phyloP scores from a whole-genome alignment of 2,113 vertebrate species.

The Deroptyus accipitrinus region DNA sequence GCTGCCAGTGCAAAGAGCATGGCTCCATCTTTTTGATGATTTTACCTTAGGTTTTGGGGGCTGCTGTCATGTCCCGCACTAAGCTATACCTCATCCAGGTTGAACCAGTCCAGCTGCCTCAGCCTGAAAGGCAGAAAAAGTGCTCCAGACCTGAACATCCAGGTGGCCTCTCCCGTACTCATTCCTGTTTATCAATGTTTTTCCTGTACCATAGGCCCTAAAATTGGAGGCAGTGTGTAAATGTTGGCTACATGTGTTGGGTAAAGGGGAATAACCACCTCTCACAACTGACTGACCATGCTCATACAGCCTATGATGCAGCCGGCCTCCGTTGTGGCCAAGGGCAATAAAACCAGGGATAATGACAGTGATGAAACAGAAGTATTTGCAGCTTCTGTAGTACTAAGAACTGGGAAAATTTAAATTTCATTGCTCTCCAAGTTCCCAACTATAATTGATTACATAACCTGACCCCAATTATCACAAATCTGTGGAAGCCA shows the following conservation, averaged over 20 bases:
- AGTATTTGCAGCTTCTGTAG: neutral
- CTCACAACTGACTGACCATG: accelerated
- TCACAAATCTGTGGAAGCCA: neutral
- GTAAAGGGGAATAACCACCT: accelerated
- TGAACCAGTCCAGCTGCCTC: neutral
- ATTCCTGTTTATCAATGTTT: neutral
- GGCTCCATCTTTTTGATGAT: neutral
- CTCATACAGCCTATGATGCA: neutral
- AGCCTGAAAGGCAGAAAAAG: neutral
- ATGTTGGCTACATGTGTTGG: neutral
- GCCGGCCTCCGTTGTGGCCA: accelerated
- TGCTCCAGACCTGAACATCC: neutral
- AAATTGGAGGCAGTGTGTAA: neutral
- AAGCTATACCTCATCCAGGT: neutral
- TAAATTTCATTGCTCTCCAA: neutral
- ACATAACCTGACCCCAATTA: neutral
- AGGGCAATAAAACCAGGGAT: neutral
- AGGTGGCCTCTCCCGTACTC: neutral
- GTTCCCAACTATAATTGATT: neutral
- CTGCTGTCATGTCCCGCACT: accelerated
- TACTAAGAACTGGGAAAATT: neutral
- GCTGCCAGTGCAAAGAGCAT: neutral
- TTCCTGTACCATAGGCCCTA: neutral
- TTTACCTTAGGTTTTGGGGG: neutral
- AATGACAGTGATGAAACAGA: neutral